Base-by-base conservation (phyloP, 2,113 vertebrate genomes). In the Narcine bancroftii region DNA sequence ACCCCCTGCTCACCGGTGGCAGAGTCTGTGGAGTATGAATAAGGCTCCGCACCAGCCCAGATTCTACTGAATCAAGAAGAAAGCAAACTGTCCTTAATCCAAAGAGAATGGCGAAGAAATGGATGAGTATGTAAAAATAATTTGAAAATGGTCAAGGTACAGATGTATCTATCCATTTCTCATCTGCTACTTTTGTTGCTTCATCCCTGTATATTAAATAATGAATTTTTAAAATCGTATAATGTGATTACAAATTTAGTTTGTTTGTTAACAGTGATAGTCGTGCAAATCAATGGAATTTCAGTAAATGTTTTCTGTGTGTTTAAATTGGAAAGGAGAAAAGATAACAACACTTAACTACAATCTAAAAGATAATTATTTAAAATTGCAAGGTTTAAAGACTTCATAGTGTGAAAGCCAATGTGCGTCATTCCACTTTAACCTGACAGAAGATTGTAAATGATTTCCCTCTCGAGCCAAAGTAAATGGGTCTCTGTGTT, bases 341-440 rank as follows among this genome's bases (percentile, higher is more conserved):
- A 87, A 87, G 56, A 87, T 87, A 87, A 87, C n/a, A 87, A 87
- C 50, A 39, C 33, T 87, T 87, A 63, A 17, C 60, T 63, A 36
- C 60, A 87, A 21, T 87, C 33, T 87, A 21, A 17, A 85, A 36
- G 13, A 69, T 69, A 53, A 85, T 56, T 33, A 53, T 53, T 87
- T 63, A 36, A 87, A 87, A 60, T 56, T 60, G 29, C 15, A 21
- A 87, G 53, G 53, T 36, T 87, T 60, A 56, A 63, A 60, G 53
- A 60, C 53, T 60, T 87, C 36, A 60, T 60, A 36, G 53, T 60
- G 81, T 60, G 53, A 56, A 87, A 87, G 81, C 81, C 53, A 87
- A n/a, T 53, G n/a, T 87, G 81, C 81, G 81, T 87, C 81, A 87
- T 87, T 87, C 81, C 53, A 91, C 89, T 91, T 91, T 91, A 91